These are phyloP conservation scores for Phoeniculus purpureus DNA, from an alignment of 2,797 vertebrate genomes.

Conservation along the genomic window DNA sequence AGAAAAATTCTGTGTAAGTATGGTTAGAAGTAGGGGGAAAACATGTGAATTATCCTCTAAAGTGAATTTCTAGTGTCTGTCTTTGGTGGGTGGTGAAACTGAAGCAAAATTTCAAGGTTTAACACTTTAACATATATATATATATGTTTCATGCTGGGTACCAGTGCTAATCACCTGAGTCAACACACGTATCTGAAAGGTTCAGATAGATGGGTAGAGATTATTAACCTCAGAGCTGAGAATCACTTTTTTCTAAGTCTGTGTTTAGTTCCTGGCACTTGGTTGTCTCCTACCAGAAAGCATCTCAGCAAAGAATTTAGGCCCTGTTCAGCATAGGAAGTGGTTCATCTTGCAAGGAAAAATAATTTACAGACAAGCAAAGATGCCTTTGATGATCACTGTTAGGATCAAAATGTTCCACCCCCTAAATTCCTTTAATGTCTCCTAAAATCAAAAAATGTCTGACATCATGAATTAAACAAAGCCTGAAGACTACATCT, in stretches of 20 bases:
- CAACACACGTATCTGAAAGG: not conserved
- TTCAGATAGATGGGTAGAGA: not conserved
- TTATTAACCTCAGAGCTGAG: not conserved
- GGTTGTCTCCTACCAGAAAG: not conserved
- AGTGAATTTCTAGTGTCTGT: not conserved
- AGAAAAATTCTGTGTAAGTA: not conserved
- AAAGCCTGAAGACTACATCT: not conserved
- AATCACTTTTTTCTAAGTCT: not conserved
- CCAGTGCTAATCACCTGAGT: not conserved
- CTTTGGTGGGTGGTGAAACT: not conserved
- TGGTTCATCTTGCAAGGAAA: not conserved
- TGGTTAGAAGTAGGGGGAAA: not conserved
- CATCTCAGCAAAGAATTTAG: fast-evolving
- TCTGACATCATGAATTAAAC: not conserved
- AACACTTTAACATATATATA: not conserved
- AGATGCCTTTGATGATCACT: not conserved
- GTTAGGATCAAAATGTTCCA: not conserved
- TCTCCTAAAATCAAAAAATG: not conserved
- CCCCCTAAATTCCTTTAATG: not conserved
- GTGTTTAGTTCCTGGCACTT: not conserved
- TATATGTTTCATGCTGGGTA: not conserved
- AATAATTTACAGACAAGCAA: not conserved
- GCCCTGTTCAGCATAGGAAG: not conserved
- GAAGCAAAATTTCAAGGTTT: not conserved
- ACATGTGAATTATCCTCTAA: not conserved